Base-by-base conservation (phyloP, 2,797 vertebrate genomes). In the Artibeus lituratus region DNA sequence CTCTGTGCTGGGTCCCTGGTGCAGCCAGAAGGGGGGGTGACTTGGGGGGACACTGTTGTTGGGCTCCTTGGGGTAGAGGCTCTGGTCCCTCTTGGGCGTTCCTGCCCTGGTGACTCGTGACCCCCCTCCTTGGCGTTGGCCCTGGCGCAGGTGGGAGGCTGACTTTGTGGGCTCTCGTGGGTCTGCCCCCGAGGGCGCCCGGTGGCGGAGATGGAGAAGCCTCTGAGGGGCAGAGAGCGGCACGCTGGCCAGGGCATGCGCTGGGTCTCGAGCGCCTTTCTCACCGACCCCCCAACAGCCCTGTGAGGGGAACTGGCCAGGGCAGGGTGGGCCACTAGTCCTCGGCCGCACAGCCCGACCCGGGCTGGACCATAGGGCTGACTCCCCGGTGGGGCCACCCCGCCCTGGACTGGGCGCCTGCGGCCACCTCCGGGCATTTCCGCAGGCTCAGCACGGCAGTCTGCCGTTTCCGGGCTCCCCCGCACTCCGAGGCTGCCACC, bases 11-110 rank as follows among this genome's bases (percentile, higher is more conserved):
- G 14, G 74, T 14, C 32, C 11, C 9, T 37, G 47, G 35, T 5
- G 4, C 16, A 32, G 57, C 4, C 0, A 2, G 81, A 44, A 53
- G 26, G 73, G 67, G 24, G 9, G 29, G 55, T 0, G 5, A 49
- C 1, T 0, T 1, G 1, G 74, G 39, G 8, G 37, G 65, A 4
- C 35, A 14, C 24, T 4, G 19, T 39, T 0, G 0, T 5, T 10
- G 37, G 49, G 32, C 47, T 47, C 47, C 3, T 6, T 18, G 73
- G 39, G 35, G 15, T 14, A 12, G 19, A 57, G 37, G 39, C n/a
- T 70, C n/a, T 51, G 53, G 19, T 11, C 4, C 16, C 18, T 10
- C 24, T 51, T 21, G 10, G 67, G 24, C 29, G 35, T 44, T 6
- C 3, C 42, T 39, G 51, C 32, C 77, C 37, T 9, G 0, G 14